Evolutionary conservation across 2,113 vertebrate genomes (phyloP), one percentile per base, ranked within the genome.

Genomic region (western clawed frog (Xenopus tropicalis)): DNA sequence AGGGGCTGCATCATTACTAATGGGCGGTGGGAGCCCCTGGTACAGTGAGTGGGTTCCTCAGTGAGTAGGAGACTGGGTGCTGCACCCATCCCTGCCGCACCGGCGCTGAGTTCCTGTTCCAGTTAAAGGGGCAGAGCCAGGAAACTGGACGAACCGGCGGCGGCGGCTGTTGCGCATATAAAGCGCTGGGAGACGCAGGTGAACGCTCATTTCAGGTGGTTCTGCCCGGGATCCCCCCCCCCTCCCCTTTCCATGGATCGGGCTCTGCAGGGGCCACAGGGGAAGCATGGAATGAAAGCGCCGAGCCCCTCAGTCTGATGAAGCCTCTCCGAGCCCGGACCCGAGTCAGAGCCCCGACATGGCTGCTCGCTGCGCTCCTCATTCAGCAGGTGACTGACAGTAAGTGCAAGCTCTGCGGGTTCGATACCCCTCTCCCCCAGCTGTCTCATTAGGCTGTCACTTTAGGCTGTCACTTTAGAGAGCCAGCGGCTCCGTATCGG

Each of bases 71-170:
- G 29, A 37, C 7, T 3, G 25, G 25, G 3, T 3, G 25, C 3
- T 3, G 25, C 7, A 7, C 25, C 29, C 6, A 8, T 37, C 29
- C 29, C 29, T 37, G 29, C 6, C 29, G 29, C 29, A 37, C 29
- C 29, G 29, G 29, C 29, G 29, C 29, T 68, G 57, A 43, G 63
- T 58, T 73, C 42, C 48, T 72, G 51, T 74, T 29, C 51, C 65
- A 68, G 61, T 54, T 75, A 68, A 62, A 74, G 42, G 62, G 65
- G 65, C 69, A 25, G 65, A 37, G 65, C 44, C 65, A n/a, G 57
- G 61, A 46, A 69, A 75, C 65, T 75, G 72, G 72, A 69, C 25
- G 44, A 42, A 69, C 65, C 65, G 52, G 72, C 7, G 44, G 37
- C 44, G 23, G 61, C 23, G 43, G 71, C 23, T 42, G 48, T 20